Conservation (phyloP, 1,140 invertebrate species). For the Drosophila guanche region DNA sequence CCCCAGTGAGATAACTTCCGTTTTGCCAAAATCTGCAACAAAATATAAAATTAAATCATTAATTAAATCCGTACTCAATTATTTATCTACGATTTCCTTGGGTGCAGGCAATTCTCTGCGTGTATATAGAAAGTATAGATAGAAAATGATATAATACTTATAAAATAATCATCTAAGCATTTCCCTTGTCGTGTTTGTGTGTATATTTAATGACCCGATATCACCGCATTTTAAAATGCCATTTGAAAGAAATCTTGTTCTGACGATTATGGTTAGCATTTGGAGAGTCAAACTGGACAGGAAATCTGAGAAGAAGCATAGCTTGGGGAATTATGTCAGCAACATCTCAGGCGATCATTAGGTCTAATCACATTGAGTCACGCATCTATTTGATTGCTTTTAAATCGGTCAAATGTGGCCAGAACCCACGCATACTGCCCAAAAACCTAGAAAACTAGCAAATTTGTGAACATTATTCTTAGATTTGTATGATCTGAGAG, state of each 20-base stretch:
- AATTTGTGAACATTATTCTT: no score
- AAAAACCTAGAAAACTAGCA: background rate
- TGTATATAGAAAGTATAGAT: constrained; percentile 11
- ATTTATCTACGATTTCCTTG: constrained; percentile 10
- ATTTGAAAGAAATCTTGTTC: constrained; percentile 26
- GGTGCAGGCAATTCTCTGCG: constrained; percentile 2
- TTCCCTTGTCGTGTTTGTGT: constrained; percentile 15
- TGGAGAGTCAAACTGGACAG: constrained; percentile 29
- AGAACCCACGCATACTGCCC: constrained; percentile 4
- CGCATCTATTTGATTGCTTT: constrained; percentile 75
- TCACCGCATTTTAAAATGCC: constrained; percentile 48
- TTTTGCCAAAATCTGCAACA: no score
- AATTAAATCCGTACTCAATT: constrained; percentile 13
- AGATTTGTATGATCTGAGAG: background rate
- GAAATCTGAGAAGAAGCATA: constrained; percentile 34
- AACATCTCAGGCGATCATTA: constrained; percentile 61
- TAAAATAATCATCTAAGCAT: constrained; percentile 27
- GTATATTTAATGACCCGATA: constrained; percentile 36
- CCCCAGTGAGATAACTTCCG: no score
- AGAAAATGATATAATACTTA: constrained; percentile 1
- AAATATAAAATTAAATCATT: background rate
- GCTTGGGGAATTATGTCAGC: constrained; percentile 66
- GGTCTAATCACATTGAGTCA: constrained; percentile 68
- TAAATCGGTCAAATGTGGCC: constrained; percentile 42
- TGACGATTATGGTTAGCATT: constrained; percentile 32